Evolutionary conservation across 2,797 vertebrate genomes (phyloP).

Genomic region (Stomatorhinus walkeri): DNA sequence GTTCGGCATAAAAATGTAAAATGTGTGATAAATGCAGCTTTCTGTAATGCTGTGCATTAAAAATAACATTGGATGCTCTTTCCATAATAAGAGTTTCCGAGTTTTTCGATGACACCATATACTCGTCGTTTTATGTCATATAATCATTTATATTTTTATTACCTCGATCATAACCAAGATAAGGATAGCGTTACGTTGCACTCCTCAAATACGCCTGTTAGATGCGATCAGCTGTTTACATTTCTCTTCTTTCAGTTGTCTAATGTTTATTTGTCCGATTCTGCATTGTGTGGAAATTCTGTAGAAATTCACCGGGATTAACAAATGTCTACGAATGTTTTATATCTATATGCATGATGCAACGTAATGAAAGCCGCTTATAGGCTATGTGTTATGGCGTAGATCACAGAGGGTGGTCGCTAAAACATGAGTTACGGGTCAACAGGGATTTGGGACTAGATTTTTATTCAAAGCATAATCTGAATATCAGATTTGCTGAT

Average conservation of each 20-base stretch:
- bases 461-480: neutral
- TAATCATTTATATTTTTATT: neutral
- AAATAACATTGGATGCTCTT: neutral
- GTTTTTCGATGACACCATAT: neutral
- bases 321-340: neutral
- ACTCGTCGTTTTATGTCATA: neutral
- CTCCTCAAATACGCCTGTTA: neutral
- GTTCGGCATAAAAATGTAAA: neutral
- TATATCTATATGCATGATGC: neutral
- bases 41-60: neutral
- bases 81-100: neutral
- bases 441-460: neutral
- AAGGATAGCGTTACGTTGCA: neutral
- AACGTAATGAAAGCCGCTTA: neutral
- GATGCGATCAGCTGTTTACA: neutral
- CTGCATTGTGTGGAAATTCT: neutral
- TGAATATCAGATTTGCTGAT: neutral
- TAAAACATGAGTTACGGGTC: neutral
- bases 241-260: neutral
- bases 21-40: neutral
- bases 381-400: neutral
- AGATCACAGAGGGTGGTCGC: neutral
- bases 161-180: neutral
- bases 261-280: neutral
- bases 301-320: neutral